Percentiles rank a stretch among this genome's conserved stretches.
These are phyloP conservation scores for Trypoxylon attenuatum DNA, from an alignment of 2,888 invertebrate species.

Conservation along the genomic window DNA sequence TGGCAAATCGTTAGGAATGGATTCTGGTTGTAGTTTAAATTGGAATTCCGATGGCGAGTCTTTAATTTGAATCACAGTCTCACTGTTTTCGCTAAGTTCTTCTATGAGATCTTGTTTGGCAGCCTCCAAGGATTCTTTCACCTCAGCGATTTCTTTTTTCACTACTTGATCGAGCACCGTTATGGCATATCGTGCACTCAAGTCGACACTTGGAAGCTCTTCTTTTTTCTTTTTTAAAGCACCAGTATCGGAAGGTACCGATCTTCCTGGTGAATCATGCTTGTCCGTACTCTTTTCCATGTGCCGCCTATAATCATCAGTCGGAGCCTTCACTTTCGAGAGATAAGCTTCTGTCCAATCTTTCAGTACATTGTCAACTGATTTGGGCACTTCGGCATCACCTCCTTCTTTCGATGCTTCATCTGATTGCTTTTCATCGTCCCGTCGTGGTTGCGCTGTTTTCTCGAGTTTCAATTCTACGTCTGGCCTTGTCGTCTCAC, in stretches of 20 bases:
- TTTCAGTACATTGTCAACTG: constrained; percentile 41
- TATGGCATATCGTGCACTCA: constrained; percentile 69
- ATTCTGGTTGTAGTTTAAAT: constrained; percentile 79
- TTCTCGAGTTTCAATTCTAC: constrained; percentile 15
- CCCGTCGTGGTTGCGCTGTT: constrained; percentile 4
- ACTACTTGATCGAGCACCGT: constrained; percentile 76
- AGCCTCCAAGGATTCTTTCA: constrained; percentile 82
- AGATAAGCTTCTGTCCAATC: constrained; percentile 53
- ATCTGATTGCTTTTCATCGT: constrained; percentile 3
- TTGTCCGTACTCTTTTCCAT: constrained; percentile 57
- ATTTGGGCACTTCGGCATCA: constrained; percentile 61
- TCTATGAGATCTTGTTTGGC: constrained; percentile 83
- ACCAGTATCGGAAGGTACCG: constrained; percentile 65
- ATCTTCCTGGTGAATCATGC: constrained; percentile 59
- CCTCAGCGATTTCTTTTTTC: constrained; percentile 83
- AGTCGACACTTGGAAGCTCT: constrained; percentile 65
- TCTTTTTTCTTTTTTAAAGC: constrained; percentile 75
- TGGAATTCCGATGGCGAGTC: constrained; percentile 86
- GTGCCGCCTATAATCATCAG: constrained; percentile 61
- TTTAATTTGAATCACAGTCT: constrained; percentile 76
- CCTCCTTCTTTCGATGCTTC: constrained; percentile 7
- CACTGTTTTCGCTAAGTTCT: constrained; percentile 80
- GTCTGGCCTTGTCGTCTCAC: neutral
- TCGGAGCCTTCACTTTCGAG: constrained; percentile 55
- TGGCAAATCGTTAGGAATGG: constrained; percentile 79